Base-by-base conservation (phyloP, 1,140 invertebrate genomes). In the Forficula auricularia region DNA sequence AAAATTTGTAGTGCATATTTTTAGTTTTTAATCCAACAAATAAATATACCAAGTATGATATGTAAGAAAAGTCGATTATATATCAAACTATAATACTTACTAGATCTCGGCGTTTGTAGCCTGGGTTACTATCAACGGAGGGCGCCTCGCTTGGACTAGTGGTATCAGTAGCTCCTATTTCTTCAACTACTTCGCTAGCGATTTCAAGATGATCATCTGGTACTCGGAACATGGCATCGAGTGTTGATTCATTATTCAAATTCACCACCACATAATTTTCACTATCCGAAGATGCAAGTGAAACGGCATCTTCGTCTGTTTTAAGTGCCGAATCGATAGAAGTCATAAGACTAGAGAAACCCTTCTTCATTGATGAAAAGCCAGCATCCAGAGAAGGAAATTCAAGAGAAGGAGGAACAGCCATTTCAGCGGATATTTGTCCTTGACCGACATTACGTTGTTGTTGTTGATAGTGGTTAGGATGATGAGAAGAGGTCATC, bases 161-260 rank as follows among this genome's bases (percentile, higher is more conserved):
- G 44, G 69, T 54, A 10, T 48, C 47, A 19, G 49, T 50, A 15
- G 50, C 48, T 55, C 69, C 63, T 34, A 67, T 66, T 48, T 85
- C 81, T 58, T 90, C 85, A 16, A 82, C 68, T 10, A 85, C 79
- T 58, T 92, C 88, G 31, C 76, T 78, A 6, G 84, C 89, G 16
- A 86, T 73, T 57, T 91, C 88, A 19, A 79, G 73, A 1, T 53
- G 43, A 15, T 42, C 30, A 18, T 19, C 15, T 10, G 32, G 18
- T 4, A 61, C 67, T 58, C 62, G 58, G 55, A 77, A 78, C 56
- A 75, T 73, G 2, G 68, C 63, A 54, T 74, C 71, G 36, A 70
- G 69, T 32, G 72, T 68, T 4, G 22, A 27, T 27, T 27, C 22
- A 27, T 10, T 12, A 10, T 10, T 71, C 70, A 12, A 10, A 35